Percentiles rank a stretch among this genome's conserved stretches.
These are phyloP conservation scores for Lissocephala sabroskyi DNA, from an alignment of 2,888 invertebrate genomes.

Conservation along the genomic window DNA sequence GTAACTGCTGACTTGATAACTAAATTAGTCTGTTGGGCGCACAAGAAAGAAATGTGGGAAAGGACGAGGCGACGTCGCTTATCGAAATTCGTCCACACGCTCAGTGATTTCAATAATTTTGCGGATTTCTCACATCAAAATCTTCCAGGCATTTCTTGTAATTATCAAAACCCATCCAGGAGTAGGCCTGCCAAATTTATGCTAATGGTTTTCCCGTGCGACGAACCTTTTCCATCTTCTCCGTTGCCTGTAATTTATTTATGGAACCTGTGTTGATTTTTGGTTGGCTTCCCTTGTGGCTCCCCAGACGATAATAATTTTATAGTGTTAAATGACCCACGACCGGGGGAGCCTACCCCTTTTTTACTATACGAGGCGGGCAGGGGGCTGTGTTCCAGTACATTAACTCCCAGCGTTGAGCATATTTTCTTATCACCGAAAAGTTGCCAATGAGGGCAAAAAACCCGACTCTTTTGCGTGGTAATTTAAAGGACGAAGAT, in stretches of 20 bases:
- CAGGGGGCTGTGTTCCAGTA: conserved; percentile 53
- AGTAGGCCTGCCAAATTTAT: conserved; percentile 29
- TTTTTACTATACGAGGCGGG: conserved; percentile 34
- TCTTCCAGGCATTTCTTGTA: too few relatives aligned
- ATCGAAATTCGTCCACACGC: conserved; percentile 39
- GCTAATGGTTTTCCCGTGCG: conserved; percentile 33
- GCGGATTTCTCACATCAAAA: too few relatives aligned
- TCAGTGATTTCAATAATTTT: conserved; percentile 23
- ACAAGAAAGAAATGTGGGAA: too few relatives aligned
- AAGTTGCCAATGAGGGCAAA: conserved; percentile 10
- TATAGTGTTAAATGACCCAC: conserved; percentile 59
- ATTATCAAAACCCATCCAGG: not conserved
- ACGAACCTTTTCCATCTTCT: not conserved
- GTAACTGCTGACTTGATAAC: conserved; percentile 42
- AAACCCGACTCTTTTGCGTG: not conserved
- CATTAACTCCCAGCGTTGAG: conserved; percentile 51
- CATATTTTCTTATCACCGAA: conserved; percentile 61
- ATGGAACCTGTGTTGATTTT: conserved; percentile 7
- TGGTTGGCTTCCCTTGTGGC: conserved; percentile 10
- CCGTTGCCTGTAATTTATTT: conserved; percentile 14
- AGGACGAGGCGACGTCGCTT: too few relatives aligned
- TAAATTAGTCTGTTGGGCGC: conserved; percentile 44
- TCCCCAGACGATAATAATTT: conserved; percentile 48
- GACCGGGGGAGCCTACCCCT: conserved; percentile 33
- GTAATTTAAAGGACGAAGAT: too few relatives aligned